A percentile compares a stretch with the other conserved stretches of the same genome.
These are phyloP conservation scores for Melitaea cinxia DNA, from an alignment of 1,140 invertebrate species.

Conservation along the genomic window DNA sequence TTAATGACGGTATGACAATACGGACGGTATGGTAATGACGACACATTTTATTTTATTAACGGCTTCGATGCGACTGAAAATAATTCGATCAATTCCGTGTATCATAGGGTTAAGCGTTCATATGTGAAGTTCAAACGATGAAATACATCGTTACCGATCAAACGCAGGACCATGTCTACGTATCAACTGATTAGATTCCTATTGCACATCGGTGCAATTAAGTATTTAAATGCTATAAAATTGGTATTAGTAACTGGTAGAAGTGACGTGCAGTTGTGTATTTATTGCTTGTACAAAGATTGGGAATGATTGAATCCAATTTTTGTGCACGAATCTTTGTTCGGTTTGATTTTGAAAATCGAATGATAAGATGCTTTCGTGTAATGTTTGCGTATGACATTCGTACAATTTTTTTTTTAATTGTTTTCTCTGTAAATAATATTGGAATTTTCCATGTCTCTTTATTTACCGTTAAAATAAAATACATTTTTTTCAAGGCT, in stretches of 20 bases:
- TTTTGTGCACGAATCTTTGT: conserved; percentile 5
- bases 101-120: neutral
- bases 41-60: neutral
- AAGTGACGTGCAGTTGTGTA: conserved; percentile 10
- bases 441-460: neutral
- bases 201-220: neutral
- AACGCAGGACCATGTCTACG: too few species aligned
- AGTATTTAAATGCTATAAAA: neutral
- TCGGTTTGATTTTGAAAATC: neutral
- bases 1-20: too few species aligned
- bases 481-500: too few species aligned
- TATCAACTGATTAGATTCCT: neutral
- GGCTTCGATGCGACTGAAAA: neutral
- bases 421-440: neutral
- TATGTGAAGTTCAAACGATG: neutral
- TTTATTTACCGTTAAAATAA: neutral
- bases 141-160: neutral
- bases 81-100: conserved; percentile 1
- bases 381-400: neutral
- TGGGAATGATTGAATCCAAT: conserved; percentile 5
- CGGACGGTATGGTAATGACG: neutral
- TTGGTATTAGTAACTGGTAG: conserved; percentile 22
- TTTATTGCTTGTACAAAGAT: conserved; percentile 4
- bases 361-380: neutral
- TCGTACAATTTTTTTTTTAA: neutral